Evolutionary conservation across 2,797 vertebrate species (phyloP).

Genomic region (Peromyscus eremicus): DNA sequence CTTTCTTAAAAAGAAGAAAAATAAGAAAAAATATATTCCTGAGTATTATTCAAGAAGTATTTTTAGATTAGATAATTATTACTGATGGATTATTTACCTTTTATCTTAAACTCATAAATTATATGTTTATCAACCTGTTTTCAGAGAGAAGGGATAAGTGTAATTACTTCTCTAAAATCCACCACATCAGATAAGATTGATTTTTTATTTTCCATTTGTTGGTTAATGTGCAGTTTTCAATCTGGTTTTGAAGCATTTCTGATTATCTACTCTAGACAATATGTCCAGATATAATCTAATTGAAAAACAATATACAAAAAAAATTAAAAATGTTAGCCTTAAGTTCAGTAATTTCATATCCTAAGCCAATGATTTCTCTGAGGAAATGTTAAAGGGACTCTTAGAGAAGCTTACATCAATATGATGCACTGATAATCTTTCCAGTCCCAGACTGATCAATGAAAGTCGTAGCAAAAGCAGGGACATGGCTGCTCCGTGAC

Average conservation of each 20-base stretch:
- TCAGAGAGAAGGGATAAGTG: background rate
- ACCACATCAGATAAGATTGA: background rate
- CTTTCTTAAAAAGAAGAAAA: conserved; percentile 1
- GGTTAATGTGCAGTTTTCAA: background rate
- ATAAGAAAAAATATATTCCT: background rate
- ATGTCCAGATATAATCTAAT: background rate
- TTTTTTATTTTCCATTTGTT: background rate
- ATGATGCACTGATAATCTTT: background rate
- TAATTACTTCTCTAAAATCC: background rate
- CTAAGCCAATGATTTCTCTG: background rate
- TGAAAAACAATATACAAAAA: background rate
- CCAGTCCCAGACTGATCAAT: background rate
- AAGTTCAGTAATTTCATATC: background rate
- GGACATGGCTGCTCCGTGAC: background rate
- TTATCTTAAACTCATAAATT: conserved; percentile 35
- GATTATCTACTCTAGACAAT: background rate
- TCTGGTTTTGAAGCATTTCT: background rate
- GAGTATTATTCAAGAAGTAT: background rate
- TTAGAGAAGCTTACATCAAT: background rate
- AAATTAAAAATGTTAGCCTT: background rate
- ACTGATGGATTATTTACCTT: background rate
- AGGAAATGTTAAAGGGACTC: background rate
- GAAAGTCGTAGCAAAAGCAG: background rate
- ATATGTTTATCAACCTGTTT: background rate
- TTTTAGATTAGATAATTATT: background rate